A percentile compares a stretch with the other conserved stretches of the same genome.
These are phyloP conservation scores for Apamea epomidion DNA, from an alignment of 2,888 invertebrate genomes.

Conservation along the genomic window DNA sequence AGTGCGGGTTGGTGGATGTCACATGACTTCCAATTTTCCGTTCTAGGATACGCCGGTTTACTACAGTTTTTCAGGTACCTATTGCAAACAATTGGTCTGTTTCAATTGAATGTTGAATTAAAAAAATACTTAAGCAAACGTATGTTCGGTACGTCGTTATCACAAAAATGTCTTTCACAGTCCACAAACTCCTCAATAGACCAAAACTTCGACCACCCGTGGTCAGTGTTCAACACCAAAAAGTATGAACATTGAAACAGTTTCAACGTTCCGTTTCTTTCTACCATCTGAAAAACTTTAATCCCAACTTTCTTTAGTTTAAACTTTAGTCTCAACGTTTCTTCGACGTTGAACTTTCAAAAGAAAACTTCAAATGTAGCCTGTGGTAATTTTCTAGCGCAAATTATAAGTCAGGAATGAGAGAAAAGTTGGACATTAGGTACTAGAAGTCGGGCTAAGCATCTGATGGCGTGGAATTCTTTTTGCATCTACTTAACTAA, in stretches of 20 bases:
- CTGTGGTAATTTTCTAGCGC: conserved; percentile 40
- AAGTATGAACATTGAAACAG: conserved; percentile 32
- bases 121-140: background rate
- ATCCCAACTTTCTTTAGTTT: conserved; percentile 46
- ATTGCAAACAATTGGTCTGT: background rate
- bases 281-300: conserved; percentile 30
- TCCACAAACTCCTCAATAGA: conserved; percentile 12
- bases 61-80: background rate
- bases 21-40: no score
- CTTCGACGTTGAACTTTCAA: conserved; percentile 29
- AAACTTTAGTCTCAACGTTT: background rate
- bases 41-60: background rate
- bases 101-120: background rate
- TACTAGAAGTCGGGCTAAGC: background rate
- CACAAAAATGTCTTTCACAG: conserved; percentile 6
- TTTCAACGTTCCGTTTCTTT: conserved; percentile 19
- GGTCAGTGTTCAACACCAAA: background rate
- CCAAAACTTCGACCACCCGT: conserved; percentile 17
- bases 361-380: conserved; percentile 41
- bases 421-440: background rate
- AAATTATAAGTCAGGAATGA: conserved; percentile 52
- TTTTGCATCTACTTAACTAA: background rate
- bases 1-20: background rate
- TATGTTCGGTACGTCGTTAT: background rate
- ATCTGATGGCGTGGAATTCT: conserved; percentile 10